Evolutionary conservation across 2,113 vertebrate species (phyloP), one percentile per base, ranked within the genome.

Genomic region (Chlorodrepanis virens): DNA sequence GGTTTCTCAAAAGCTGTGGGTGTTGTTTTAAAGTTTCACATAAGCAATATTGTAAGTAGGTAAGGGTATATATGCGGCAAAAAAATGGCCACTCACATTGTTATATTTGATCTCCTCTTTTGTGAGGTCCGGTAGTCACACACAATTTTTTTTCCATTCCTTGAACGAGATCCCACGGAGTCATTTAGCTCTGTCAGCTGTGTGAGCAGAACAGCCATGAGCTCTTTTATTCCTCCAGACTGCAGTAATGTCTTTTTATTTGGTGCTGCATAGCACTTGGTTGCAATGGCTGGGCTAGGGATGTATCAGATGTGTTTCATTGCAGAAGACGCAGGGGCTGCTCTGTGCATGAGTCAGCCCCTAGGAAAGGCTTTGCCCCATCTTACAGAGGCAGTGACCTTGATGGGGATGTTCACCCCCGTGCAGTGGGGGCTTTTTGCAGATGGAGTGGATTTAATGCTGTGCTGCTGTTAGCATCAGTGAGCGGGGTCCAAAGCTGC

Each of bases 321-420:
- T 33, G 22, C 24, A 12, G 27, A 31, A 20, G 28, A 28, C 31
- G 2, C 10, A 4, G 12, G 4, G 40, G 60, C 77, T 61, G 53
- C n/a, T 71, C 18, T 4, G 4, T 0, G 0, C 0, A 0, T 24
- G 23, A 2, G 3, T 33, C 5, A 0, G 35, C 16, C 25, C 15
- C 42, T 75, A 8, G 19, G 31, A 94, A 37, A 57, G 61, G 37
- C 65, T 78, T 64, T 91, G 33, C n/a, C 11, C 42, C 77, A 8
- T 20, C 37, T 64, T 68, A 29, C 0, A 5, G 53, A 40, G 42
- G 31, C 44, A n/a, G 23, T 69, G 92, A 87, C 65, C 61, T 69
- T 49, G 39, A 18, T 35, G 37, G 33, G 42, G 18, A 5, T 63
- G 22, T 33, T 78, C 53, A 31, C 7, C 18, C 31, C 39, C 0